Evolutionary conservation across 2,113 vertebrate genomes (phyloP).

Genomic region (Entelurus aequoreus): DNA sequence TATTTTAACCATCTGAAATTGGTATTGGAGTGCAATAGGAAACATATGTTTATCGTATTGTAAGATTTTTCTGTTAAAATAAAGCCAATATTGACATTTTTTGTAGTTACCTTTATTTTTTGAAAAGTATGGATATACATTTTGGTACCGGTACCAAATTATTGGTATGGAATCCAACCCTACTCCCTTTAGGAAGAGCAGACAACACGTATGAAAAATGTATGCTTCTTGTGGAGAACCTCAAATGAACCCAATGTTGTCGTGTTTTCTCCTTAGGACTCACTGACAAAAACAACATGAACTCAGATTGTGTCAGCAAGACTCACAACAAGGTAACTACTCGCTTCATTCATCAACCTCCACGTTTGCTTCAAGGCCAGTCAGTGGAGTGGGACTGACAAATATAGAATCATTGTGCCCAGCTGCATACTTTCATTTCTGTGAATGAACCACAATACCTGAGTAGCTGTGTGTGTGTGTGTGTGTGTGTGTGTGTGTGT

Average conservation of each 20-base stretch:
- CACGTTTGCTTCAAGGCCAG: not conserved
- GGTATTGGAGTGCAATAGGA: no score
- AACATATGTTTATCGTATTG: no score
- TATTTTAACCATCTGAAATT: no score
- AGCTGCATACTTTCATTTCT: conserved; percentile 27
- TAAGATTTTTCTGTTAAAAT: no score
- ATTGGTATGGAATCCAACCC: no score
- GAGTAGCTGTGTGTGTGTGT: not conserved
- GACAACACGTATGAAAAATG: not conserved
- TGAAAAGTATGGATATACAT: no score
- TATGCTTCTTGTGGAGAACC: not conserved
- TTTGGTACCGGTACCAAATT: no score
- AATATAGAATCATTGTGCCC: not conserved
- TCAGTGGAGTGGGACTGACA: not conserved
- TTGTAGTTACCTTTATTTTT: no score
- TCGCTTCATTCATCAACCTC: conserved; percentile 1
- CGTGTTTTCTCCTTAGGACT: conserved; percentile 74
- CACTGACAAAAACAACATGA: conserved; percentile 90
- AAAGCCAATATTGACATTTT: no score
- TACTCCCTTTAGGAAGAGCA: no score
- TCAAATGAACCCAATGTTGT: not conserved
- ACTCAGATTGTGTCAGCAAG: conserved; percentile 79
- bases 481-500: not conserved
- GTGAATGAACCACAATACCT: conserved; percentile 29
- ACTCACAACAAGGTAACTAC: conserved; percentile 82